Percentiles rank a stretch among this genome's conserved stretches.
Conservation (phyloP, 2,797 vertebrate species). For the Bufotes viridis region DNA sequence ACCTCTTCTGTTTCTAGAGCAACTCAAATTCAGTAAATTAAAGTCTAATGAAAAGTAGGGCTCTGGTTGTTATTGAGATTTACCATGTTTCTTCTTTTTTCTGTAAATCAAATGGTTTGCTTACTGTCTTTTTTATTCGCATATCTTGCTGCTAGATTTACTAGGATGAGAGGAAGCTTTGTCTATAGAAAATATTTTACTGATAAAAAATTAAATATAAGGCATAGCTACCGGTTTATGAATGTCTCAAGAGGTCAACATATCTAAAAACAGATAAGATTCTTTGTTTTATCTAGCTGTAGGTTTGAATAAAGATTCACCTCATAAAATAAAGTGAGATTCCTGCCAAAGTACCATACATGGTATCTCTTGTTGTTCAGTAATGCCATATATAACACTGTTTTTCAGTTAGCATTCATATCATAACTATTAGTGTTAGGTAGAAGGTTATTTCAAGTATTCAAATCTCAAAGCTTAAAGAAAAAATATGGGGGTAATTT, state of each 20-base stretch:
- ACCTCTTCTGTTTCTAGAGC: neutral
- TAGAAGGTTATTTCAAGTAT: no score
- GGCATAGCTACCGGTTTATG: neutral
- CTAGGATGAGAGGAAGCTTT: neutral
- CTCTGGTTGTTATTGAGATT: neutral
- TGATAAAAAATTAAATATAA: neutral
- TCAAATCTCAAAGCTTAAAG: no score
- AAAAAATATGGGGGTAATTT: no score
- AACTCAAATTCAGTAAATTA: neutral
- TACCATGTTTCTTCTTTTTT: conserved; percentile 10
- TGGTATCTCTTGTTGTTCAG: neutral
- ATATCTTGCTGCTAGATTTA: neutral
- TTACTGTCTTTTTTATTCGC: neutral
- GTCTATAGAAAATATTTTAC: neutral
- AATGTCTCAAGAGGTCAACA: neutral
- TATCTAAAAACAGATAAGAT: neutral
- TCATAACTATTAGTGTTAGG: no score
- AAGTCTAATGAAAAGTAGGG: neutral
- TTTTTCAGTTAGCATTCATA: no score
- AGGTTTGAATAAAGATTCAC: neutral
- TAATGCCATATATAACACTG: neutral
- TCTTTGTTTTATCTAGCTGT: neutral
- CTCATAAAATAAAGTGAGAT: neutral
- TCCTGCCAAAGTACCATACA: neutral
- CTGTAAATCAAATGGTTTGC: conserved; percentile 4